Conservation (phyloP, 2,888 invertebrate genomes). For the Mimumesa dahlbomi region DNA sequence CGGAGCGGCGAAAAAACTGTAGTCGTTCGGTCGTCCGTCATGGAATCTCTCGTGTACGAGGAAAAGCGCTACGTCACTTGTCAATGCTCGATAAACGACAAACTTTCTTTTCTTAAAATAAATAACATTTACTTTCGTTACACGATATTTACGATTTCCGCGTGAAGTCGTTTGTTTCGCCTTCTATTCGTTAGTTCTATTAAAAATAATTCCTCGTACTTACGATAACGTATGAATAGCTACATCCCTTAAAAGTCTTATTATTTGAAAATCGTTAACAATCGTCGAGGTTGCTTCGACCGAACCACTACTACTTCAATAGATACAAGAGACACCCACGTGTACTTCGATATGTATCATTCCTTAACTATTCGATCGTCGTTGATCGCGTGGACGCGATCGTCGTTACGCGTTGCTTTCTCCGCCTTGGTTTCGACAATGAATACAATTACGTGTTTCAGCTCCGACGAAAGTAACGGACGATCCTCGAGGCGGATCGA, state of each 20-base stretch:
- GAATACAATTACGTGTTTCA: conserved; percentile 16
- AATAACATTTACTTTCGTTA: too few species aligned
- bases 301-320: conserved; percentile 27
- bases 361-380: conserved; percentile 56
- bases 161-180: too few species aligned
- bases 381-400: too few species aligned
- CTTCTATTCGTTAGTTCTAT: too few species aligned
- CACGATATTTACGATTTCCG: too few species aligned
- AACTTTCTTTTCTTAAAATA: too few species aligned
- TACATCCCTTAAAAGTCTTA: not conserved
- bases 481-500: conserved; percentile 19
- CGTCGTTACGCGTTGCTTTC: conserved; percentile 33
- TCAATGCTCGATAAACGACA: not conserved
- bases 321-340: conserved; percentile 42
- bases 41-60: not conserved
- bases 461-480: conserved; percentile 59
- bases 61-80: not conserved
- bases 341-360: conserved; percentile 69
- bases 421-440: conserved; percentile 55
- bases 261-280: not conserved
- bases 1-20: conserved; percentile 23
- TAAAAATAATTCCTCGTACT: conserved; percentile 2
- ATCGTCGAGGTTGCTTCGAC: not conserved
- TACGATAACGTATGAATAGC: not conserved
- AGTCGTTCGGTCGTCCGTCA: conserved; percentile 30